These are phyloP conservation scores for Ecdyonurus torrentis DNA, from an alignment of 2,888 invertebrate genomes.

Conservation along the genomic window DNA sequence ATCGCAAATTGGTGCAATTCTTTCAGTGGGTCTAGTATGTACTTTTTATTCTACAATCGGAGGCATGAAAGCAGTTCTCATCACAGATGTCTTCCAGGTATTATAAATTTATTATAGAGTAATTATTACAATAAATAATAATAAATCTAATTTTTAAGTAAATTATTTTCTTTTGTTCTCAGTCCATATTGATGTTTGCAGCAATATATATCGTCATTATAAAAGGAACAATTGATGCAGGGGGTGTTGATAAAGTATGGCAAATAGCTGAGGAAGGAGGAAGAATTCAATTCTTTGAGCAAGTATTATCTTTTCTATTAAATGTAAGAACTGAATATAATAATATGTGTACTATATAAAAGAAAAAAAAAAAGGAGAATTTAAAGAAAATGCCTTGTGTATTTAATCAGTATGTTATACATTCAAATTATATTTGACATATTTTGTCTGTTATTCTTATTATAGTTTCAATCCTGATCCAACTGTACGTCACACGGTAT, in stretches of 20 bases:
- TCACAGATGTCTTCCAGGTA: conserved; percentile 59
- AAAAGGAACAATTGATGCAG: conserved; percentile 49
- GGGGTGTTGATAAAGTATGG: conserved; percentile 55
- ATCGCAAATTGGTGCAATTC: conserved; percentile 49
- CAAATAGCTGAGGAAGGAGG: conserved; percentile 46
- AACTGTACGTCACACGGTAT: conserved; percentile 68
- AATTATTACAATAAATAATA: not conserved
- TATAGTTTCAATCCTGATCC: conserved; percentile 59
- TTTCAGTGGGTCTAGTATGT: conserved; percentile 57
- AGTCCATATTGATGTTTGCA: conserved; percentile 65
- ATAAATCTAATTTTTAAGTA: not conserved
- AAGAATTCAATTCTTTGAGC: conserved; percentile 40
- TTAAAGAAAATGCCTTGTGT: no score
- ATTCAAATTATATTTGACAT: conserved; percentile 1
- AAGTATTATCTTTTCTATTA: no score
- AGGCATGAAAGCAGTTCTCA: conserved; percentile 79
- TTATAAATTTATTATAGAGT: not conserved
- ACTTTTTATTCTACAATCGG: conserved; percentile 78
- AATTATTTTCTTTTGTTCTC: conserved; percentile 11
- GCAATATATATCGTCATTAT: conserved; percentile 65
- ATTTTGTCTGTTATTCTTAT: conserved; percentile 13
- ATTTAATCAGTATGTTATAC: no score
- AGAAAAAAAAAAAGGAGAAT: no score
- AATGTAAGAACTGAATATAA: no score
- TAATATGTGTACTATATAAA: no score